These are phyloP conservation scores for Promerops cafer DNA, from an alignment of 2,113 vertebrate genomes.

Conservation along the genomic window DNA sequence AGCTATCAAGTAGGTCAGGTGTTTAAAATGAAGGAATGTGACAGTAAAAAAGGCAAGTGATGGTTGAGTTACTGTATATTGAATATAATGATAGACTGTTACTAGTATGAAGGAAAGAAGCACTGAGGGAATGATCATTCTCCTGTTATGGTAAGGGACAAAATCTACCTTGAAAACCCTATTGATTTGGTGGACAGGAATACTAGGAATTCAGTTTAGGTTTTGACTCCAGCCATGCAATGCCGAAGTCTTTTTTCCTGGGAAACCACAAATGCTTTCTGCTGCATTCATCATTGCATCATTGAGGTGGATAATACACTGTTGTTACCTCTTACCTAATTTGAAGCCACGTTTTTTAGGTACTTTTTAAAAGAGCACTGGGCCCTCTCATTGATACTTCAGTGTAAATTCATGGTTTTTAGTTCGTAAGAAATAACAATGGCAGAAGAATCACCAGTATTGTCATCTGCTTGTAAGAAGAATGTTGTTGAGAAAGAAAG, in stretches of 20 bases:
- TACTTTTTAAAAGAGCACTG: not conserved
- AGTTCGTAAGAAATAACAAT: not conserved
- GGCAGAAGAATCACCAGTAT: not conserved
- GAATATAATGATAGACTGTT: not conserved
- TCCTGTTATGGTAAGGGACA: not conserved
- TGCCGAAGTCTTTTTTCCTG: not conserved
- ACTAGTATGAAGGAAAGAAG: not conserved
- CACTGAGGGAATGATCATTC: not conserved
- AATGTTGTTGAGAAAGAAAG: not conserved
- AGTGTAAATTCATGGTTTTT: rapidly evolving
- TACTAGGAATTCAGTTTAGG: not conserved
- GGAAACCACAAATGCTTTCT: not conserved
- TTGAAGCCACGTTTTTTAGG: not conserved
- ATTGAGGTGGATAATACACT: not conserved
- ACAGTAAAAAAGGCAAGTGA: not conserved
- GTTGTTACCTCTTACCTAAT: not conserved
- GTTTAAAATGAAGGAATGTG: not conserved
- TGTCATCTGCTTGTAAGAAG: not conserved
- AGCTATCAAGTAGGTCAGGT: not conserved
- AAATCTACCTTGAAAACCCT: not conserved
- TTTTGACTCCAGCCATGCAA: not conserved
- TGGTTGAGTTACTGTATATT: not conserved
- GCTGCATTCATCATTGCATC: not conserved
- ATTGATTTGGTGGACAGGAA: not conserved
- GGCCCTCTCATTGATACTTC: not conserved